Base-by-base conservation (phyloP, 2,888 invertebrate genomes). In the Acanthoscelides obtectus region DNA sequence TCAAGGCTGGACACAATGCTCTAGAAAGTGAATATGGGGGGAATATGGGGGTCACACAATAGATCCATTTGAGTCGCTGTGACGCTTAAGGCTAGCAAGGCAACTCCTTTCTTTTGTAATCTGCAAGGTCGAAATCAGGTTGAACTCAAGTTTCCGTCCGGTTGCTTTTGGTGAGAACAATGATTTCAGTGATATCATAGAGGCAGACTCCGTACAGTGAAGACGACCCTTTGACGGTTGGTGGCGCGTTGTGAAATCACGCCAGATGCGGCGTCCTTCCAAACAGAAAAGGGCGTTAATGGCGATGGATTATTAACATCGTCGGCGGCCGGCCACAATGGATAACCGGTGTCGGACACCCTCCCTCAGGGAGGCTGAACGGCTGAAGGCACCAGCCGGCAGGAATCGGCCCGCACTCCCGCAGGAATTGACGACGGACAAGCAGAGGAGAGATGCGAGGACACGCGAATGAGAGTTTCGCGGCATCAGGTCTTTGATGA, bases 231-330 rank as follows among this genome's bases (percentile, higher is more conserved):
- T 45, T 45, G 45, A 45, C 45, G 45, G 45, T 4, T 45, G 45
- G 45, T 45, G 45, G 45, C 8, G 25, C n/a, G 25, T 25, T 25
- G 25, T 17, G 45, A 6, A 45, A 45, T 45, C 45, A 45, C 45
- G 45, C 45, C 45, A 45, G 45, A 45, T 45, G 45, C 45, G 25
- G 25, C 25, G 25, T 25, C 25, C 4, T 3, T 25, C 17, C 45
- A 17, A 45, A 45, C 45, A 45, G 22, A 22, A 77, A 77, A 80
- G 80, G 81, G 81, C 82, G 81, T 80, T 85, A 85, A 85, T 85
- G 84, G 84, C 81, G 81, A 81, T 85, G 85, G 85, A 85, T 85
- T 85, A 85, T 85, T 85, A 85, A 82, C 83, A 83, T 83, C 80
- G 83, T 84, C 25, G 25, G 84, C 79, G 79, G 79, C 81, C 75